Base-by-base conservation (phyloP, 2,113 vertebrate genomes). In the Phalacrocorax carbo region DNA sequence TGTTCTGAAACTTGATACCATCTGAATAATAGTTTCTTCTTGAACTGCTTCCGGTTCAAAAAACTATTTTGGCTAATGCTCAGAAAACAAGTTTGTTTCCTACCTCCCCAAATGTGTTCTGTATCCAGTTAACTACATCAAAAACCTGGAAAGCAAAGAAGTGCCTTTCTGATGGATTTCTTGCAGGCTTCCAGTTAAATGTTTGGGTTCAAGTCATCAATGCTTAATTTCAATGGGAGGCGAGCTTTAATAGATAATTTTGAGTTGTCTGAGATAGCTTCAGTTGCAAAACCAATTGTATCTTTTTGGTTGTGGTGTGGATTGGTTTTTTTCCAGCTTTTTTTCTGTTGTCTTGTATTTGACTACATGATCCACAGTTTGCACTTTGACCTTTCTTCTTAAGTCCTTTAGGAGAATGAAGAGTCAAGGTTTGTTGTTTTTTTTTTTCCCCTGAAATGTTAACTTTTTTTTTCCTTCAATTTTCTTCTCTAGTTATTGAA, bases 401-500 rank as follows among this genome's bases (percentile, higher is more conserved):
- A 81, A 34, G 38, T 44, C 58, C 16, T 81, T 60, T 55, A 13
- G 40, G 14, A 84, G 26, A 16, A 62, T 60, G 25, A 76, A 25
- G 3, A 27, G 4, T 60, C 25, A 73, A 22, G 7, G 2, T 20
- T 52, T 52, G 44, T 36, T 36, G 15, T 29, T 52, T 52, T 52
- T 52, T 46, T 34, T 17, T 20, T 65, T 27, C 20, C 14, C 20
- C 38, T 66, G 57, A 65, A 62, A 23, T 42, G 7, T 12, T 88
- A 36, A 71, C 25, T 57, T 46, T 27, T 75, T 13, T 15, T 44
- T 86, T 65, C 38, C 40, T 75, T 85, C 27, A 32, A 72, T 65
- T 48, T 96, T 73, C 51, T 46, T 46, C 52, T 92, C 11, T 70
- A 99, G 99, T 88, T 99, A 48, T 65, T 99, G 96, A 99, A 99